Percentiles rank a stretch among this genome's conserved stretches.
These are phyloP conservation scores for Siniperca undulata DNA, from an alignment of 2,797 vertebrate species.

Conservation along the genomic window DNA sequence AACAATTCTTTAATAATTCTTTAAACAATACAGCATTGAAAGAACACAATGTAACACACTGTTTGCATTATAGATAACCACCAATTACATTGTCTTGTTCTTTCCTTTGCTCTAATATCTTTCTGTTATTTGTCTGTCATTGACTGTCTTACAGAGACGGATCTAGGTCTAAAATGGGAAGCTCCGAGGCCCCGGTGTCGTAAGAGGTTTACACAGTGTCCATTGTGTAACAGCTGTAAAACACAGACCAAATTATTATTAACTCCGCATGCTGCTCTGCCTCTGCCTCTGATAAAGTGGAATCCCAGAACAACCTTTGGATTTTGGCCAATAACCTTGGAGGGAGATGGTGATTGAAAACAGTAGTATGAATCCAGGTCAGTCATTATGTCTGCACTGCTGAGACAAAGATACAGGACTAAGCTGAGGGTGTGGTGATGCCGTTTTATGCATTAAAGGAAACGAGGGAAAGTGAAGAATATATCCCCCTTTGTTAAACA, in stretches of 20 bases:
- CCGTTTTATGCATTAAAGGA: constrained; percentile 46
- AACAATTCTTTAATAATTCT: constrained; percentile 45
- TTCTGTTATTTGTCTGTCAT: constrained; percentile 71
- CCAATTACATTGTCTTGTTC: constrained; percentile 66
- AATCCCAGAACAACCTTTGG: constrained; percentile 86
- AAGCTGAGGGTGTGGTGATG: constrained; percentile 61
- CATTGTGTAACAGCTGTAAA: constrained; percentile 86
- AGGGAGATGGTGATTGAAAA: constrained; percentile 85
- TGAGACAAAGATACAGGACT: constrained; percentile 69
- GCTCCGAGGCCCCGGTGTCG: constrained; percentile 70
- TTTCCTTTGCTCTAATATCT: constrained; percentile 61
- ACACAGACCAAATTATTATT: constrained; percentile 85
- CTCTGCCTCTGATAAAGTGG: constrained; percentile 82
- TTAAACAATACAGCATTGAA: constrained; percentile 36
- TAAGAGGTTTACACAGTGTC: constrained; percentile 83
- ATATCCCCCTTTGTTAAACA: constrained; percentile 43
- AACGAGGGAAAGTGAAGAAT: constrained; percentile 31
- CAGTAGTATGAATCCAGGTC: constrained; percentile 83
- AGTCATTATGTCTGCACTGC: constrained; percentile 78
- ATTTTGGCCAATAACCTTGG: constrained; percentile 86
- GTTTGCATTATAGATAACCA: constrained; percentile 71
- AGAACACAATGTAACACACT: constrained; percentile 58
- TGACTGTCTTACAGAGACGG: constrained; percentile 61
- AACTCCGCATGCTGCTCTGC: constrained; percentile 82
- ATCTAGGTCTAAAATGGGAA: constrained; percentile 71